Base-by-base conservation (phyloP, 2,113 vertebrate species). In the Leptobrachium ailaonicum region DNA sequence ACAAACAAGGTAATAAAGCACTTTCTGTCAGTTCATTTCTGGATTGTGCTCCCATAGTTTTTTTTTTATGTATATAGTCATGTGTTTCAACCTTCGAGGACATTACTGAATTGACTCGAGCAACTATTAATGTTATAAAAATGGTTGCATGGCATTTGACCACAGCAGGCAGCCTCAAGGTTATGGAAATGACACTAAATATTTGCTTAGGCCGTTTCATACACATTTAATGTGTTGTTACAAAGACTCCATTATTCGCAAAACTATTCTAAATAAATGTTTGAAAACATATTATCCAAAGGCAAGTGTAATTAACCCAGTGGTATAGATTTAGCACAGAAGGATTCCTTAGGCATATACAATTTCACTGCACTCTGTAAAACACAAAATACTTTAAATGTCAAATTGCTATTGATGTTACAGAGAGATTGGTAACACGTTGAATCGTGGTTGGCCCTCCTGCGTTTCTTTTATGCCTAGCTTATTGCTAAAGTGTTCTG, bases 331-430 rank as follows among this genome's bases (percentile, higher is more conserved):
- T 6, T 77, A 43, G 41, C 67, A 53, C 75, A 58, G 66, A 54
- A 53, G 66, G 66, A 77, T 58, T 77, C 56, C 64, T 77, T 20
- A 77, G 56, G 41, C 40, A 69, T 64, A 56, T 56, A 41, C 54
- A 56, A 54, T 77, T 77, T 77, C 75, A 20, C 64, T 53, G 60
- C 75, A 60, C 64, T 45, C 4, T 41, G 9, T 40, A 32, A 53
- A 60, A 77, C 41, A 44, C 64, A 70, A 77, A 58, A 7, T 66
- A 64, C 14, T 40, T 54, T 76, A 67, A 76, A 58, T 60, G 66
- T 13, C 75, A 68, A 53, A 41, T 41, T 58, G 66, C 68, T 69
- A 77, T 77, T 77, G 75, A 77, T 77, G 54, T 60, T 40, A 69
- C 63, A 45, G 69, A 64, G 58, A 70, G 66, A 69, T 10, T 45